Evolutionary conservation across 2,113 vertebrate genomes (phyloP), one percentile per base, ranked within the genome.

Genomic region (Paradoxurus hermaphroditus): DNA sequence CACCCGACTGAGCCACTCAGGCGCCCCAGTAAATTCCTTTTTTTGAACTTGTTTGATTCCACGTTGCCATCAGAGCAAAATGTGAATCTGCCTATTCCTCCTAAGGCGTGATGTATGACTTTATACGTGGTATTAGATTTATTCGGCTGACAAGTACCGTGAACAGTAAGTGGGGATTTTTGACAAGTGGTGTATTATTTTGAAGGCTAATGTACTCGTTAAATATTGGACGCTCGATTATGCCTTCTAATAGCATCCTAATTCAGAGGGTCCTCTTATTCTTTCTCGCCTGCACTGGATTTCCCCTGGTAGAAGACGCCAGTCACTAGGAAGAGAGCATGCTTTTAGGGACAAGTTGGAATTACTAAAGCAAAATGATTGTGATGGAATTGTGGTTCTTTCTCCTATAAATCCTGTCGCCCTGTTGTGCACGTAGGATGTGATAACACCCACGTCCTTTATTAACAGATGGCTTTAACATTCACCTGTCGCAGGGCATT

Each of bases 201-300:
- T 81, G 56, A 91, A 31, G 34, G 41, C 11, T 41, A 7, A 4
- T 1, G 3, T 34, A 3, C 23, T 68, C 53, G 29, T 56, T 12
- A 13, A 46, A 14, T 0, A 1, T 49, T 14, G 11, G 36, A 39
- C 34, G 44, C 27, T 23, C 31, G 46, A 39, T 9, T 29, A 15
- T 10, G 7, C 10, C 77, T 78, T 56, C 1, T 7, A n/a, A 65
- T 3, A 0, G 1, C 5, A 0, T 4, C 6, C 0, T 11, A 5
- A 44, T 63, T 41, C 2, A 0, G 7, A 27, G 12, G 11, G 9
- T 39, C 27, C 29, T 27, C 25, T 0, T 36, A 23, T 79, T 65
- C 27, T 77, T 63, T 7, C 31, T 49, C 27, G 13, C 39, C 21
- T 5, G 9, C 27, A 23, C 39, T 39, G 29, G 5, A 1, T 27